These are phyloP conservation scores for Thalassarche chlororhynchos DNA, from an alignment of 2,113 vertebrate species.

Conservation along the genomic window DNA sequence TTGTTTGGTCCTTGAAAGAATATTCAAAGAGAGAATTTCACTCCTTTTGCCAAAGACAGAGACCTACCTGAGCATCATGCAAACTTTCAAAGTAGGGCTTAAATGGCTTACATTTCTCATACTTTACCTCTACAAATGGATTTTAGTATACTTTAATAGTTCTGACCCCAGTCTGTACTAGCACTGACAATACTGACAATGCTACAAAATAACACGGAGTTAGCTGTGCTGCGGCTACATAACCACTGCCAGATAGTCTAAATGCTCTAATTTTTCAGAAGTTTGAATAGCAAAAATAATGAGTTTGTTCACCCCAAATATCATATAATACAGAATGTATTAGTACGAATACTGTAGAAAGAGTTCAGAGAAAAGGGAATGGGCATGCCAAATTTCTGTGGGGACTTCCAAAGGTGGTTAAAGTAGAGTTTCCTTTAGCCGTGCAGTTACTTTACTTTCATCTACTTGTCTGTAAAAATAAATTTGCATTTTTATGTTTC, in stretches of 20 bases:
- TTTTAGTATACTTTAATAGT: neutral
- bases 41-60: neutral
- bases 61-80: neutral
- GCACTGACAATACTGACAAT: neutral
- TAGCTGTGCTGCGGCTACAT: neutral
- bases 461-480: neutral
- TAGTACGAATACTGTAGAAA: neutral
- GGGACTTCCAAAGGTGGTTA: neutral
- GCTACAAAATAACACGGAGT: neutral
- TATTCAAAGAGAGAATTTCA: neutral
- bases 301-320: neutral
- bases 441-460: neutral
- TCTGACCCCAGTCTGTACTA: neutral
- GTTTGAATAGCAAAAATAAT: neutral
- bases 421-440: neutral
- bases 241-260: neutral
- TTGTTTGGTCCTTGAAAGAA: neutral
- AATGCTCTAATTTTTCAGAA: neutral
- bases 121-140: neutral
- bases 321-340: neutral
- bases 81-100: neutral
- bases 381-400: neutral
- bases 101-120: neutral
- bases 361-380: neutral
- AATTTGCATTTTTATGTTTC: neutral